phyloP scores from a whole-genome alignment of 2,888 invertebrate species.

The Myopa testacea region DNA sequence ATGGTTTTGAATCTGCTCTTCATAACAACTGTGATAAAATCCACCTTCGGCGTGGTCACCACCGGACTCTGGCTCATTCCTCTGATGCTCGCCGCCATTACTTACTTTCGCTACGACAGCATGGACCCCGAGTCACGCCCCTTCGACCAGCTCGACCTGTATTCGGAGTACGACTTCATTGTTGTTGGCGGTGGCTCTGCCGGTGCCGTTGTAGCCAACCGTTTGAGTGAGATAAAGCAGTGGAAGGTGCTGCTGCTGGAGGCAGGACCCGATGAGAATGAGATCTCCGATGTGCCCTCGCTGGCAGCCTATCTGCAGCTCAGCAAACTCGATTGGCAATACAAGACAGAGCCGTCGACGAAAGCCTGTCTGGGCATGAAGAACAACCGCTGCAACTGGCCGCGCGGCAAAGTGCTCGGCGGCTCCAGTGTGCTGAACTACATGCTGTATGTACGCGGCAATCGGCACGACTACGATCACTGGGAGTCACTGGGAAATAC shows the following conservation, averaged over 20 bases:
- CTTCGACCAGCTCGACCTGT: slow-evolving; percentile 75
- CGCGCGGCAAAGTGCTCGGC: slow-evolving; percentile 89
- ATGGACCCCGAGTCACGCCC: slow-evolving; percentile 85
- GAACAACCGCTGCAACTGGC: slow-evolving; percentile 87
- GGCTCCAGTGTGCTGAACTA: slow-evolving; percentile 89
- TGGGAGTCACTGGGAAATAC: slow-evolving; percentile 90
- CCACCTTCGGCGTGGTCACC: slow-evolving; percentile 79
- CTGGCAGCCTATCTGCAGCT: slow-evolving; percentile 88
- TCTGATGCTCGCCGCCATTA: slow-evolving; percentile 82
- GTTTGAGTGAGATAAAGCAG: slow-evolving; percentile 79
- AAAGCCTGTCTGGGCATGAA: slow-evolving; percentile 87
- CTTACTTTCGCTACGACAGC: slow-evolving; percentile 83
- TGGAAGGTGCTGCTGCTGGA: slow-evolving; percentile 86
- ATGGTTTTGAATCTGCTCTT: slow-evolving; percentile 83
- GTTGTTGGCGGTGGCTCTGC: slow-evolving; percentile 90
- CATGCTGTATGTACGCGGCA: slow-evolving; percentile 91
- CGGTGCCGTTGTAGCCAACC: slow-evolving; percentile 87
- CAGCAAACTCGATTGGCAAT: slow-evolving; percentile 88
- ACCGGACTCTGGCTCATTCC: slow-evolving; percentile 88
- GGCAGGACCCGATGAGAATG: slow-evolving; percentile 89
- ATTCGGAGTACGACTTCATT: slow-evolving; percentile 85
- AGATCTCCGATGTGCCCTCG: slow-evolving; percentile 88
- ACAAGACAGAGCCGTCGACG: slow-evolving; percentile 86
- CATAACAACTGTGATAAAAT: slow-evolving; percentile 81
- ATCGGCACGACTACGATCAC: slow-evolving; percentile 84